Evolutionary conservation across 2,113 vertebrate species (phyloP), one percentile per base, ranked within the genome.

Genomic region (Lanius collurio): DNA sequence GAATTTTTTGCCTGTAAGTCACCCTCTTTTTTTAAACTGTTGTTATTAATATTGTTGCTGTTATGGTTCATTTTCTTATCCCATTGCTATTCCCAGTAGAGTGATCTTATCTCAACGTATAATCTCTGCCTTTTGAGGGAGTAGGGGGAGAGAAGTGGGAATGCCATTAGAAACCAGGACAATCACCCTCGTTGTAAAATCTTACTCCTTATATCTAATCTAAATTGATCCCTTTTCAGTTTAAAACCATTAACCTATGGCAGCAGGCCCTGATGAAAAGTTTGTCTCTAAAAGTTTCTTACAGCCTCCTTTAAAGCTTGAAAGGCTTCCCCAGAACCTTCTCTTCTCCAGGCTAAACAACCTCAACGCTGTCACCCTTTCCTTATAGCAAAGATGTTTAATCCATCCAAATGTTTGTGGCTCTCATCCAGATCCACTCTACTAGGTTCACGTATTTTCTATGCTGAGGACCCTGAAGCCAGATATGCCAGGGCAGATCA

Each of bases 351-450:
- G 39, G 23, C 5, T 67, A 33, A 67, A 26, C 33, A 59, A 13
- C 3, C 15, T 27, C 16, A 59, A 10, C 11, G n/a, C 23, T 24
- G 15, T 30, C 46, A 52, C 19, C 37, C 33, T n/a, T 28, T 44
- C 46, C 9, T 42, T 4, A 7, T 5, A 47, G 35, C 13, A 65
- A 37, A 56, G 10, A 4, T 46, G 3, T 18, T 59, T 19, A 35
- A 55, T 4, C 13, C 12, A 22, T 41, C 22, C 30, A 44, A 21
- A 49, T 3, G n/a, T 50, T 7, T 44, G 13, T 24, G 30, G 6
- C 15, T 17, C n/a, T 73, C 0, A 0, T 50, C 33, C 47, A 11
- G 18, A 41, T 13, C 9, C 0, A 0, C 6, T 35, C 4, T 15
- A 33, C 5, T 18, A 56, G 9, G 4, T 55, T 26, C 4, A 18